phyloP scores from a whole-genome alignment of 2,797 vertebrate species.

The Phoeniculus purpureus region DNA sequence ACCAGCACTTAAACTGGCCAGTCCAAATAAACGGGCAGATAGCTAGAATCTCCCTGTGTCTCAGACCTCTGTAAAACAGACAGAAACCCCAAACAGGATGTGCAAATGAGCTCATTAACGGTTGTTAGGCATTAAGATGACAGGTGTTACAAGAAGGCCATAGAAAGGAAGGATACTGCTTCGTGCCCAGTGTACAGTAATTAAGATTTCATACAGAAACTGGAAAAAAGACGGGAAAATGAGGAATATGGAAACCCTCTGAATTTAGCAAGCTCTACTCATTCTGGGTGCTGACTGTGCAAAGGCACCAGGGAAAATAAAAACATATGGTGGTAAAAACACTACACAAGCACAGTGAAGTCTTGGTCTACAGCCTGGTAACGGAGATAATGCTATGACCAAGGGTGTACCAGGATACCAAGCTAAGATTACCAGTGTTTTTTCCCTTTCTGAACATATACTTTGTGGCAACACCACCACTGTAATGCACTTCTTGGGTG shows the following conservation, averaged over 20 bases:
- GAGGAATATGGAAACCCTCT: not conserved
- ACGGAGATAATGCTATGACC: not conserved
- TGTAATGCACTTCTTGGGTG: not conserved
- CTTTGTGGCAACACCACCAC: not conserved
- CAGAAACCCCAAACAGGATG: not conserved
- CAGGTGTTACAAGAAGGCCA: not conserved
- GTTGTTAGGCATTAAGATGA: not conserved
- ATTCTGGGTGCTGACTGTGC: not conserved
- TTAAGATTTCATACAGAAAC: not conserved
- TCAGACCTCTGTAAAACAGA: not conserved
- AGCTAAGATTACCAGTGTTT: not conserved
- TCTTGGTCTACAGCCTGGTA: not conserved
- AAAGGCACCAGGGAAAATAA: not conserved
- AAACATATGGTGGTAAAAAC: not conserved
- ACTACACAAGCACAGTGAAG: not conserved
- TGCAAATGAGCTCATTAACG: not conserved
- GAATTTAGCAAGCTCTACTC: not conserved
- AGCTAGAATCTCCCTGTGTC: not conserved
- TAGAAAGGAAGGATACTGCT: not conserved
- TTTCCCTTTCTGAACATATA: not conserved
- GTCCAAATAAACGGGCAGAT: not conserved
- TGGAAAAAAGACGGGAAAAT: not conserved
- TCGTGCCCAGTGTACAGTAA: not conserved
- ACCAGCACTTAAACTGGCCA: not conserved
- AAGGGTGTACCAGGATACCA: not conserved